Conservation (phyloP, 2,797 vertebrate genomes). For the Sparus aurata region DNA sequence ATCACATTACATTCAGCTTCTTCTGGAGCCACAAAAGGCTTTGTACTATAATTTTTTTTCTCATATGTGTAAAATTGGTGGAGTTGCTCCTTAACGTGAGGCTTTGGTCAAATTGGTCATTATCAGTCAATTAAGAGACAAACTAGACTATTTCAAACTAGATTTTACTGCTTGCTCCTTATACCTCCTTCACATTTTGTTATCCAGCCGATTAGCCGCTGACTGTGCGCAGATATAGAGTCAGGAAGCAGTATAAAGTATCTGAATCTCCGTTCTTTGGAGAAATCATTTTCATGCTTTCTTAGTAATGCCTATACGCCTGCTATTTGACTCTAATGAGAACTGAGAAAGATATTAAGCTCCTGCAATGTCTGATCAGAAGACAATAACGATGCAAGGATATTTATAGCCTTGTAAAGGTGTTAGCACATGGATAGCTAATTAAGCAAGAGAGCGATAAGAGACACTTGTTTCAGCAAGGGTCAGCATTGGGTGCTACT, state of each 20-base stretch:
- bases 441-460: constrained; percentile 73
- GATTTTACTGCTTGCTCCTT: neutral
- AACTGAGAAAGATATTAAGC: constrained; percentile 64
- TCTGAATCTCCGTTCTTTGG: neutral
- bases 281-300: constrained; percentile 48
- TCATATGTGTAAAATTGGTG: no score
- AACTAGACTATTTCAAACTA: constrained; percentile 15
- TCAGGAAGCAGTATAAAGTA: constrained; percentile 28
- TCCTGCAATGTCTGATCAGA: constrained; percentile 65
- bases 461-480: constrained; percentile 43
- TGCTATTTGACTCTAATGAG: constrained; percentile 60
- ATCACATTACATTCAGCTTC: no score
- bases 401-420: constrained; percentile 70
- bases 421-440: constrained; percentile 62
- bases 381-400: constrained; percentile 66
- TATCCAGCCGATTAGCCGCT: constrained; percentile 25
- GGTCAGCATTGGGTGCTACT: constrained; percentile 53
- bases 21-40: no score
- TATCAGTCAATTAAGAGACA: constrained; percentile 8
- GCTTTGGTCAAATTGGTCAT: neutral
- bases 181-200: constrained; percentile 7
- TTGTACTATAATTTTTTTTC: no score
- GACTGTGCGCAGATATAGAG: constrained; percentile 19
- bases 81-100: no score
- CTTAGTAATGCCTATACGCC: constrained; percentile 35